Base-by-base conservation (phyloP, 2,888 invertebrate genomes). In the Branchellion lobata region DNA sequence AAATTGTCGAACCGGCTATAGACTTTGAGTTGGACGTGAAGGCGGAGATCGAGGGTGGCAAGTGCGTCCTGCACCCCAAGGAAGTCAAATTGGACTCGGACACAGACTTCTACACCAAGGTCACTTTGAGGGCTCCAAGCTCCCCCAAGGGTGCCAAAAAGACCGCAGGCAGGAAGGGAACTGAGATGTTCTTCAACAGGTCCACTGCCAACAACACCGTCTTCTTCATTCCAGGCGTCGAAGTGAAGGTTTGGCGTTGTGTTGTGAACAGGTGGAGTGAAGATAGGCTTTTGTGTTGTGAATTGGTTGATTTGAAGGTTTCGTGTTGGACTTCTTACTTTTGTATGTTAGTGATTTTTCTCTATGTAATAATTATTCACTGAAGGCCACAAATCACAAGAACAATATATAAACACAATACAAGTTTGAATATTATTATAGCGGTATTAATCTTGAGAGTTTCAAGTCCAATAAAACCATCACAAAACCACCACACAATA, bases 1-100 rank as follows among this genome's bases (percentile, higher is more conserved):
- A 77, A 34, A 77, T 77, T 11, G 27, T 80, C 29, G 87, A 87
- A 76, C 87, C 96, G 0, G 95, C 94, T 86, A 94, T 97, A 79
- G 96, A 97, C 88, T 93, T 98, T 85, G 96, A 97, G 86, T 89
- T 98, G 84, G 96, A 96, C 87, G 94, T 98, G 5, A 96, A 96
- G 88, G 96, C 97, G 69, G 91, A 95, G 84, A 95, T 98, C 81
- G 96, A 96, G 88, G 95, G 95, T 84, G 97, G 97, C 11, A 95
- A 96, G 88, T 98, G 97, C 88, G 95, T 96, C 47, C 90, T 98
- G 53, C 96, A 97, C 87, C 96, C 96, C 1, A 87, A 85, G 82
- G 85, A 83, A 36, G 31, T 71, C 29, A 80, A 80, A 53, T 0
- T 14, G 47, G 80, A 80, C n/a, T 8, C 24, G 31, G 81, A 82